phyloP scores from a whole-genome alignment of 2,888 invertebrate species.

The Resseliella maxima region DNA sequence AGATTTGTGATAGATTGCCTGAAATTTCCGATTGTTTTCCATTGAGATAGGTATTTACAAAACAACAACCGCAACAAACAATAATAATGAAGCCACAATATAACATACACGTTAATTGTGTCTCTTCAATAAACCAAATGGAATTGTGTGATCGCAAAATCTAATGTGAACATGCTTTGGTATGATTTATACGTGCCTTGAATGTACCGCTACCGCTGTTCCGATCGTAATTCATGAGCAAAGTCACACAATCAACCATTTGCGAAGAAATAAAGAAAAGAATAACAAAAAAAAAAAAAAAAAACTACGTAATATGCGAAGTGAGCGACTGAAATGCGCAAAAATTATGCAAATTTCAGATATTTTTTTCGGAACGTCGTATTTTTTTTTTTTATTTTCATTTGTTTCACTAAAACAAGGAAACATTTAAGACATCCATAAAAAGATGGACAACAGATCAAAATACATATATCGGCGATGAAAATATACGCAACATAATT shows the following conservation, averaged over 20 bases:
- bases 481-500: background rate
- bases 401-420: background rate
- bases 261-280: background rate
- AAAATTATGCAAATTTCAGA: background rate
- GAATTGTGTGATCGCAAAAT: background rate
- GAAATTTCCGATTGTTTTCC: background rate
- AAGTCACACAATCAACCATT: background rate
- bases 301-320: background rate
- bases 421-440: background rate
- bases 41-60: background rate
- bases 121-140: background rate
- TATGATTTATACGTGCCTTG: background rate
- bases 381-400: background rate
- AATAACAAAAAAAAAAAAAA: background rate
- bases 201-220: background rate
- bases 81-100: too few relatives aligned
- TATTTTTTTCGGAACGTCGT: background rate
- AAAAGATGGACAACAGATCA: background rate
- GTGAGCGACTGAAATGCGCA: background rate
- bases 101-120: background rate
- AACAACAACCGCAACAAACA: too few relatives aligned
- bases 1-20: background rate
- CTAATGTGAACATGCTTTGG: background rate
- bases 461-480: background rate
- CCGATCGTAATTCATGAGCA: background rate